A percentile compares a stretch with the other conserved stretches of the same genome.
Evolutionary conservation across 2,797 vertebrate species (phyloP).

Genomic region (Halcyon smyrnensis): DNA sequence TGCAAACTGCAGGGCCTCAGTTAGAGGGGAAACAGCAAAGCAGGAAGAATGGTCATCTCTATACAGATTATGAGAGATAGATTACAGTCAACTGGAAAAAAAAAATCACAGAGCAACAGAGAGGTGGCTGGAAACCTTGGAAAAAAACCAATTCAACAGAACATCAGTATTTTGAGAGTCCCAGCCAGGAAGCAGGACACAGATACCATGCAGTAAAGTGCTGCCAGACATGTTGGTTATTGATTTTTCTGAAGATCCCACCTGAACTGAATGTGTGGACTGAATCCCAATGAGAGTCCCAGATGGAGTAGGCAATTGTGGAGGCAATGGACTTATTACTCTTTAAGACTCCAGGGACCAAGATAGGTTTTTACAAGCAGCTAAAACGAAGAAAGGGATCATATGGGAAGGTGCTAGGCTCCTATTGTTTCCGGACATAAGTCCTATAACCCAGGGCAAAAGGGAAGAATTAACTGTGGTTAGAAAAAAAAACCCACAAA

Average conservation of each 20-base stretch:
- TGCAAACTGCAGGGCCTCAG: slow-evolving; percentile 56
- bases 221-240: slow-evolving; percentile 64
- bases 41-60: slow-evolving; percentile 52
- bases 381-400: slow-evolving; percentile 71
- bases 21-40: background rate
- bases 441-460: slow-evolving; percentile 73
- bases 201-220: slow-evolving; percentile 55
- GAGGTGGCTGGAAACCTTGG: slow-evolving; percentile 55
- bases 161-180: slow-evolving; percentile 47
- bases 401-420: slow-evolving; percentile 77
- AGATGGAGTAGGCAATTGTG: slow-evolving; percentile 58
- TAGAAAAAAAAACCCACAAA: background rate
- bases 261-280: slow-evolving; percentile 50
- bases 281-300: slow-evolving; percentile 67
- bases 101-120: background rate
- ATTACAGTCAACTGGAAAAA: slow-evolving; percentile 56
- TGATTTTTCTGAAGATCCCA: slow-evolving; percentile 68
- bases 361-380: slow-evolving; percentile 71
- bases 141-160: slow-evolving; percentile 38
- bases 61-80: slow-evolving; percentile 51
- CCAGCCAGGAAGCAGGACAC: slow-evolving; percentile 53
- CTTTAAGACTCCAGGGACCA: slow-evolving; percentile 58
- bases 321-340: slow-evolving; percentile 63
- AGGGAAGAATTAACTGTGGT: slow-evolving; percentile 74
- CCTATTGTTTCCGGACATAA: slow-evolving; percentile 75